These are phyloP conservation scores for Plotosus lineatus DNA, from an alignment of 2,113 vertebrate genomes.

Conservation along the genomic window DNA sequence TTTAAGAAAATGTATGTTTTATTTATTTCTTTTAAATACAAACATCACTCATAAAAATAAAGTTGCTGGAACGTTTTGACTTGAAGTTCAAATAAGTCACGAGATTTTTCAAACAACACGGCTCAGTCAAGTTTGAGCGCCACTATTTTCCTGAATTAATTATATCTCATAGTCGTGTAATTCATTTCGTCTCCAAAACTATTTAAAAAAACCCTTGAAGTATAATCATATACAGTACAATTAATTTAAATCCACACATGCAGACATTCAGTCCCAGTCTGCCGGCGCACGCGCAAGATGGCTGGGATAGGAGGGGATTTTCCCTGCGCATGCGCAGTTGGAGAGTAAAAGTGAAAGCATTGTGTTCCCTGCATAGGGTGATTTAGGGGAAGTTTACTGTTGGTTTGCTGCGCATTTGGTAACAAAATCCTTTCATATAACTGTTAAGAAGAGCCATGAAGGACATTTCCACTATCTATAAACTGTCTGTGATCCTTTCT, in stretches of 20 bases:
- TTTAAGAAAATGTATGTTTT: background rate
- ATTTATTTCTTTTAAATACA: too few species aligned
- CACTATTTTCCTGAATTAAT: background rate
- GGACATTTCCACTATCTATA: constrained; percentile 10
- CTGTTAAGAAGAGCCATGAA: background rate
- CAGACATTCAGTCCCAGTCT: background rate
- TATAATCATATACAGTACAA: too few species aligned
- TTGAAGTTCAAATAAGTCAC: background rate
- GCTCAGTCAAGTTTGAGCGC: background rate
- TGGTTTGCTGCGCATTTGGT: background rate
- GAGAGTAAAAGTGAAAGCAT: constrained; percentile 13
- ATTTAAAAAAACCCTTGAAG: too few species aligned
- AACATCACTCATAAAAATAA: too few species aligned
- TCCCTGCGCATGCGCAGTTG: constrained; percentile 6
- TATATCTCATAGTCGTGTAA: background rate
- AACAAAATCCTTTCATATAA: background rate
- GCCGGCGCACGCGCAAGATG: background rate
- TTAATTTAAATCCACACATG: background rate
- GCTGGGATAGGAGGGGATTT: too few species aligned
- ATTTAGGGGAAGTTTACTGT: background rate
- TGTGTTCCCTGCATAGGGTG: background rate
- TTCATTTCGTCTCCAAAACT: background rate
- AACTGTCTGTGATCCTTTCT: background rate
- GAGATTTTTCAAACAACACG: background rate
- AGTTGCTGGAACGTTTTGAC: too few species aligned